These are phyloP conservation scores for Acanthurus lineatus DNA, from an alignment of 2,797 vertebrate genomes.

Conservation along the genomic window DNA sequence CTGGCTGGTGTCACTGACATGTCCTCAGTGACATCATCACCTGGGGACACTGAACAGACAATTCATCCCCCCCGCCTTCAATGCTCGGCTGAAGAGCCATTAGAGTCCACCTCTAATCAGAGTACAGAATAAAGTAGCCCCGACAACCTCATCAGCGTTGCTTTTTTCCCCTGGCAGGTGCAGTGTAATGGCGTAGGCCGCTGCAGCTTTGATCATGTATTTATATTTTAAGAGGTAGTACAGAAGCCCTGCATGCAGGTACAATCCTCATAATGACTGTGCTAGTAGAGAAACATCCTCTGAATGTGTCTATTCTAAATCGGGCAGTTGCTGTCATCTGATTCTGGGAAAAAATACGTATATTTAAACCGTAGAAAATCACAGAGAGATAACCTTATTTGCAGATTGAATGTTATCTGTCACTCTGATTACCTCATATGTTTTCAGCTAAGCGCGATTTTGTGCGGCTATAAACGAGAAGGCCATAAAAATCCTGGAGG, in stretches of 20 bases:
- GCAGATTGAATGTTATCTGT: constrained; percentile 74
- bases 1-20: constrained; percentile 76
- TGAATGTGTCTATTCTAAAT: constrained; percentile 46
- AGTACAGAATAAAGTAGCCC: constrained; percentile 48
- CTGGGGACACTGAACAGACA: constrained; percentile 51
- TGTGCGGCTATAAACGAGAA: constrained; percentile 76
- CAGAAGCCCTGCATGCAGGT: constrained; percentile 9
- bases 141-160: constrained; percentile 60
- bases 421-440: constrained; percentile 79
- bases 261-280: constrained; percentile 9
- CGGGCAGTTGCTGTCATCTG: constrained; percentile 29
- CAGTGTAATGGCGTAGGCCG: constrained; percentile 21
- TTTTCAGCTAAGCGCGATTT: constrained; percentile 68
- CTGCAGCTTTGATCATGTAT: constrained; percentile 68
- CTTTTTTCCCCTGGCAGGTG: constrained; percentile 55
- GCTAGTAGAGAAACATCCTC: constrained; percentile 18
- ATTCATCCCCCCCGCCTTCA: constrained; percentile 28
- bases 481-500: constrained; percentile 66
- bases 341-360: constrained; percentile 42
- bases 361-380: constrained; percentile 57
- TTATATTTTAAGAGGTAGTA: constrained; percentile 55
- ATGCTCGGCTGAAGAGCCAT: constrained; percentile 48
- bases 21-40: constrained; percentile 79
- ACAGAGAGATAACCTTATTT: constrained; percentile 75
- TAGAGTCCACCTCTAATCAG: constrained; percentile 60